Evolutionary conservation across 1,140 invertebrate genomes (phyloP).

Genomic region (Periplaneta americana): DNA sequence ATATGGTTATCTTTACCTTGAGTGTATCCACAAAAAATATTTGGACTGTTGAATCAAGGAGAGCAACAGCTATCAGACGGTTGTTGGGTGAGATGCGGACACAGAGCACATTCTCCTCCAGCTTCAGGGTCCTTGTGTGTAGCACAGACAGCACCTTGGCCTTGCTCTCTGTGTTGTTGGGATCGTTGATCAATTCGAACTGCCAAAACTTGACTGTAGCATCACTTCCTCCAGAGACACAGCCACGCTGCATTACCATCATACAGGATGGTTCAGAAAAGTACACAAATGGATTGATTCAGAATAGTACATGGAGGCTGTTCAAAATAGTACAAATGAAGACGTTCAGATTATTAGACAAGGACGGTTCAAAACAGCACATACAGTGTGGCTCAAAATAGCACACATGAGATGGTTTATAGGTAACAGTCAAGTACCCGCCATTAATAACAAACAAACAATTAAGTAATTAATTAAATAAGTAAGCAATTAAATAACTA

Average conservation of each 20-base stretch:
- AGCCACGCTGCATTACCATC: conserved; percentile 67
- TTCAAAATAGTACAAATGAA: too few species aligned
- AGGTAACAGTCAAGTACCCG: too few species aligned
- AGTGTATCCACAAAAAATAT: conserved; percentile 92
- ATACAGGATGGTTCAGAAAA: too few species aligned
- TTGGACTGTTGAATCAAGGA: conserved; percentile 92
- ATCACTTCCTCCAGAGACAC: conserved; percentile 83
- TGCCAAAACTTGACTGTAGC: conserved; percentile 92
- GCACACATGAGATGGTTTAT: too few species aligned
- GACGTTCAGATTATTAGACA: too few species aligned
- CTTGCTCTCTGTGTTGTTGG: conserved; percentile 50
- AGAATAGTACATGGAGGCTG: too few species aligned
- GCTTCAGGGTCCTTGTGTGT: conserved; percentile 73
- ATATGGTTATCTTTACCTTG: conserved; percentile 54
- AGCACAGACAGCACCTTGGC: conserved; percentile 70
- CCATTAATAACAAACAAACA: too few species aligned
- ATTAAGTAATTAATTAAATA: too few species aligned
- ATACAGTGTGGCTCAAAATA: too few species aligned
- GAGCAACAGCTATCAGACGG: conserved; percentile 81
- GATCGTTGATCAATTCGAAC: conserved; percentile 76
- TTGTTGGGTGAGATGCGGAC: conserved; percentile 80
- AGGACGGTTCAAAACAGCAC: too few species aligned
- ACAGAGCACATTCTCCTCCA: conserved; percentile 82
- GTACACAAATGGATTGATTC: too few species aligned
- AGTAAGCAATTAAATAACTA: too few species aligned